phyloP scores from a whole-genome alignment of 1,140 invertebrate genomes.

The Drosophila leontia region DNA sequence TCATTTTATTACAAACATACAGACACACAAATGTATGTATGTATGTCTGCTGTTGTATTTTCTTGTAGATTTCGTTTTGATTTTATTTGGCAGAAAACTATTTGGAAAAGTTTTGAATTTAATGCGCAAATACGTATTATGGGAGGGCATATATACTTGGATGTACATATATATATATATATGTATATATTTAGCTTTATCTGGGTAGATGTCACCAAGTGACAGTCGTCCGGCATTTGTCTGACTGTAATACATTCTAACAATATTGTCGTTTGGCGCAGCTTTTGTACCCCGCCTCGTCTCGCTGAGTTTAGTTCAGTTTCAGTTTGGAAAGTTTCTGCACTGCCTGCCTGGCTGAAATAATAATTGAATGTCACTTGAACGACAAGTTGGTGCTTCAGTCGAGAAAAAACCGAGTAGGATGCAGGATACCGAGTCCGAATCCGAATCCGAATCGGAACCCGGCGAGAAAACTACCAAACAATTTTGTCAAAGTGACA shows the following conservation, averaged over 20 bases:
- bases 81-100: constrained; percentile 72
- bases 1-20: constrained; percentile 51
- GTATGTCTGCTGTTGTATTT: constrained; percentile 38
- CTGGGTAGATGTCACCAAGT: constrained; percentile 12
- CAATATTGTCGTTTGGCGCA: constrained; percentile 75
- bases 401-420: constrained; percentile 2
- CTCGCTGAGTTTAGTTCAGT: constrained; percentile 46
- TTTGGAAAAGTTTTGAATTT: constrained; percentile 80
- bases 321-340: constrained; percentile 65
- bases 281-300: constrained; percentile 11
- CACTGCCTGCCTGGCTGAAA: constrained; percentile 69
- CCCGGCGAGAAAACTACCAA: constrained; percentile 60
- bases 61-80: constrained; percentile 59
- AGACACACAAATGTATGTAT: constrained; percentile 13
- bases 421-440: neutral
- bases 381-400: constrained; percentile 70
- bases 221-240: constrained; percentile 45
- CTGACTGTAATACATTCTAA: constrained; percentile 72
- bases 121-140: constrained; percentile 82
- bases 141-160: constrained; percentile 2
- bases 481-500: constrained; percentile 83
- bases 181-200: constrained; percentile 7
- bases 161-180: neutral
- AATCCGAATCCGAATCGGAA: constrained; percentile 8
- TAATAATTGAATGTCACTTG: constrained; percentile 84